Conservation (phyloP, 2,113 vertebrate species). For the Uria lomvia region DNA sequence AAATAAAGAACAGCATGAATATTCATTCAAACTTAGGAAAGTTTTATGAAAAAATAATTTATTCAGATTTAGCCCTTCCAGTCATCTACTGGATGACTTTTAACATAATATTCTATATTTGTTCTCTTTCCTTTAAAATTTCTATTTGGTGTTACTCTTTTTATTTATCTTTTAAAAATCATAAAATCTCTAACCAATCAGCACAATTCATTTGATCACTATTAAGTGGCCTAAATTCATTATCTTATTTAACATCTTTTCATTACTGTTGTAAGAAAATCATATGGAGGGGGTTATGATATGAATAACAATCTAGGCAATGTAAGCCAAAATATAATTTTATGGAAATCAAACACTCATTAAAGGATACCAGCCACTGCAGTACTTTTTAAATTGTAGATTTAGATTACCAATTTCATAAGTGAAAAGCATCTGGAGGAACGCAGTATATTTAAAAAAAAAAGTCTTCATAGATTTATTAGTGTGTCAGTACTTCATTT, state of each 20-base stretch:
- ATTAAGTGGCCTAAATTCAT: not conserved
- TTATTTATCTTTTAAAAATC: not conserved
- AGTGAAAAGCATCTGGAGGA: not conserved
- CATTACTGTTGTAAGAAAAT: not conserved
- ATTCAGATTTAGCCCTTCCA: not conserved
- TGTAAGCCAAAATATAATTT: not conserved
- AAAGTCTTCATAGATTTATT: not conserved
- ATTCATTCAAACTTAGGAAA: not conserved
- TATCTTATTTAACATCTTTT: not conserved
- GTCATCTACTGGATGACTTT: not conserved
- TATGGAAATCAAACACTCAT: not conserved
- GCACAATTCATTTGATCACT: not conserved
- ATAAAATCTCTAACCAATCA: not conserved
- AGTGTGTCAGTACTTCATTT: not conserved
- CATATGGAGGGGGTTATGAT: not conserved
- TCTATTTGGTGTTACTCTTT: not conserved
- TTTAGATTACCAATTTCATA: not conserved
- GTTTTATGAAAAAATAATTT: not conserved
- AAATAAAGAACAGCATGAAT: not conserved
- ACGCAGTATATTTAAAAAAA: not conserved
- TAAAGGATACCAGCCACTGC: not conserved
- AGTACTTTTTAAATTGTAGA: not conserved
- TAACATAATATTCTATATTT: not conserved
- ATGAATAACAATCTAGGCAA: not conserved
- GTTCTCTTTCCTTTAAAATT: not conserved